Evolutionary conservation across 2,797 vertebrate genomes (phyloP).

Genomic region (Emydoidea blandingii): DNA sequence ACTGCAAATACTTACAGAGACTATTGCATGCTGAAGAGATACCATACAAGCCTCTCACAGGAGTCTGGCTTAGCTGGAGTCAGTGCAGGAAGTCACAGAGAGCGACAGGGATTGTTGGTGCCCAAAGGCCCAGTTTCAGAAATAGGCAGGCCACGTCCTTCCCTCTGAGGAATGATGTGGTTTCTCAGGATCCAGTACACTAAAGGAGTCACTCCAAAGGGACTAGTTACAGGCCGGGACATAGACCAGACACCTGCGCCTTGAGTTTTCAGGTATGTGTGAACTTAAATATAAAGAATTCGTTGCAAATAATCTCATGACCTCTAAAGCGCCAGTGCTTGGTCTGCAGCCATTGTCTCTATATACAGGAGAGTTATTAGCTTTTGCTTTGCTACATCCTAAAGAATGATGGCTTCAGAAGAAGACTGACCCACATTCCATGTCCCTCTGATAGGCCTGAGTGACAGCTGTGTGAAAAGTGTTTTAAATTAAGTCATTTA

Average conservation of each 20-base stretch:
- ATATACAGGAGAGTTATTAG: background rate
- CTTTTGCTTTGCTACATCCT: background rate
- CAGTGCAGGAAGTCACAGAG: too few species aligned
- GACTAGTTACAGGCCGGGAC: background rate
- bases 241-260: background rate
- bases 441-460: background rate
- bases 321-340: background rate
- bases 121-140: too few species aligned
- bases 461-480: fast-evolving
- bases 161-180: background rate
- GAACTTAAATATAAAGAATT: background rate
- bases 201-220: too few species aligned
- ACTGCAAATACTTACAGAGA: too few species aligned
- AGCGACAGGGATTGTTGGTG: too few species aligned
- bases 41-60: too few species aligned
- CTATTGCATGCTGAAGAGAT: too few species aligned
- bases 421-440: background rate
- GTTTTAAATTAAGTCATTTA: background rate
- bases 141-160: background rate
- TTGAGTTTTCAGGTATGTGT: background rate
- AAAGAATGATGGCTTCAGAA: background rate
- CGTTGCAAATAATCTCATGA: background rate
- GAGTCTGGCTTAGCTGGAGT: too few species aligned
- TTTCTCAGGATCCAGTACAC: background rate
- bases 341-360: background rate